Evolutionary conservation across 2,888 invertebrate genomes (phyloP), one percentile per base, ranked within the genome.

Genomic region (Liopterus haemorrhoidalis): DNA sequence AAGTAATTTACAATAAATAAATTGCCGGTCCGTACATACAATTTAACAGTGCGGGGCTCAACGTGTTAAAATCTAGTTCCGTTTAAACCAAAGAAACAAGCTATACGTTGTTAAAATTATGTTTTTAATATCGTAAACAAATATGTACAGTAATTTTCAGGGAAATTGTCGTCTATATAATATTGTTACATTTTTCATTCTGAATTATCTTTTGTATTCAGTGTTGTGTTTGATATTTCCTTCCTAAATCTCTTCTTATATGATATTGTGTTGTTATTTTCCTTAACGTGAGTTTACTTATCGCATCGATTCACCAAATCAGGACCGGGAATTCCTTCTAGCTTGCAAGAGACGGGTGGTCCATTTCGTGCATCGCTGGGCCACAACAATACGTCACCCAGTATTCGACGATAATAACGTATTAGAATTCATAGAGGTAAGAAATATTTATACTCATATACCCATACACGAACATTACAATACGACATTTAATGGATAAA

Each of bases 321-420:
- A 81, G 61, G 82, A 82, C 61, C 69, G 74, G 48, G 81, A 82
- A 56, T 82, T 79, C 60, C 70, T 80, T 31, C 63, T 81, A 51
- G 76, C 78, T 44, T 82, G 81, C 59, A 84, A 85, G 64, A 73
- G 81, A 55, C 75, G 85, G 49, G 86, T 88, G 9, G 77, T 88
- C 32, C 80, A 82, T 54, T 89, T 89, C 67, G 78, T 86, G 39
- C 79, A 82, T 57, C 75, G 80, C 56, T 88, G 88, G 88, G 78
- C 81, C 30, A 73, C 75, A 52, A 77, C 84, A 3, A 78, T 85
- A 37, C 72, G 82, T 4, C 78, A 82, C 58, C 81, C 82, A 2
- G 85, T 87, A 51, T 82, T 83, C 59, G 82, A 85, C 57, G 85
- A 87, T 63, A 73, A 78, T 12, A 75, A 75, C 21, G 78, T 83